Conservation (phyloP, 1,140 invertebrate genomes). For the Eubasilissa regina region DNA sequence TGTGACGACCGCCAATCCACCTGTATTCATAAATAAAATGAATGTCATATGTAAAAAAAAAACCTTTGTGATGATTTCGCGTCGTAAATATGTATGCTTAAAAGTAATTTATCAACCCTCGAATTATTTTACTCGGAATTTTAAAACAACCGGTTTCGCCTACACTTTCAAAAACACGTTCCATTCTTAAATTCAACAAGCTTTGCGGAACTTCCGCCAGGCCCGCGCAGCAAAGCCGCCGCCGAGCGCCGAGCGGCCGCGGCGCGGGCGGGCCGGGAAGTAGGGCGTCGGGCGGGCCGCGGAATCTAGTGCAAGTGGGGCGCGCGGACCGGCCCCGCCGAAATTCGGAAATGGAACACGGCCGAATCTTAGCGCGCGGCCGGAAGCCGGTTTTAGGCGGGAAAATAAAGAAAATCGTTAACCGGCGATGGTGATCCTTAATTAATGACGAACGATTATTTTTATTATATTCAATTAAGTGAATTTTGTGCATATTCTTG, state of each 20-base stretch:
- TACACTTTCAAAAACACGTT: constrained; percentile 21
- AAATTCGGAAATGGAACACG: constrained; percentile 35
- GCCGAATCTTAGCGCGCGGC: neutral
- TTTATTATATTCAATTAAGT: too few relatives aligned
- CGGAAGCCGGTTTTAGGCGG: constrained; percentile 19
- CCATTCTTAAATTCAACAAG: constrained; percentile 3
- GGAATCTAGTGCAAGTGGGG: constrained; percentile 17
- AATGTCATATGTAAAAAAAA: too few relatives aligned
- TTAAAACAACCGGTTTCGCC: neutral
- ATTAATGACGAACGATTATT: too few relatives aligned
- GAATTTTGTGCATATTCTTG: too few relatives aligned
- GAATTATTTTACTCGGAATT: neutral
- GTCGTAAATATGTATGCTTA: neutral
- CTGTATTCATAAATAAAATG: too few relatives aligned
- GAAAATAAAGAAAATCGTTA: neutral
- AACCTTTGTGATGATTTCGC: neutral
- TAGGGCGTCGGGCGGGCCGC: constrained; percentile 4
- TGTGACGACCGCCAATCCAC: too few relatives aligned
- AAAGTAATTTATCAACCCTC: too few relatives aligned
- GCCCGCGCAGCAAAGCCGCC: neutral
- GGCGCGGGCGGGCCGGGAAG: constrained; percentile 13
- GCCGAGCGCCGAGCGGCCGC: neutral
- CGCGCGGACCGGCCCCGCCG: constrained; percentile 17
- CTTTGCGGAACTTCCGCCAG: constrained; percentile 1
- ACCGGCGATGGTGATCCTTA: too few relatives aligned